Evolutionary conservation across 2,888 invertebrate species (phyloP).

Genomic region (Trypoxylon attenuatum): DNA sequence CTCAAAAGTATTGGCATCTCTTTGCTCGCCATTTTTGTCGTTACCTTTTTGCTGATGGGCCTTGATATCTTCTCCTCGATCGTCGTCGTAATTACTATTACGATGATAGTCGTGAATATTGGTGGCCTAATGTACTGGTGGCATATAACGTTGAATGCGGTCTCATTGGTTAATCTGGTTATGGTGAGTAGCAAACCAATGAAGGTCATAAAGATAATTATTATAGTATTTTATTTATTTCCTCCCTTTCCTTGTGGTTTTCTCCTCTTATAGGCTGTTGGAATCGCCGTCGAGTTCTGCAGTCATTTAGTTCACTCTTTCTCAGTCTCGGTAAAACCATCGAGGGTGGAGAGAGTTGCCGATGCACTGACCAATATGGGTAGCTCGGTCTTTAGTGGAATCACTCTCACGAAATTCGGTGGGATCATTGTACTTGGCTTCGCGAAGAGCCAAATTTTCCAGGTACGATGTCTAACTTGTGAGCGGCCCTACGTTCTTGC

Average conservation of each 20-base stretch:
- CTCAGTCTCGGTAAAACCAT: conserved; percentile 84
- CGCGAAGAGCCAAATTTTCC: conserved; percentile 98
- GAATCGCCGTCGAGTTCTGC: conserved; percentile 98
- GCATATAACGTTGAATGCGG: conserved; percentile 96
- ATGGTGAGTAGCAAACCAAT: conserved; percentile 80
- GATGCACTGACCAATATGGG: conserved; percentile 94
- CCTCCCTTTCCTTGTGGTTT: not conserved
- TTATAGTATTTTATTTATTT: not conserved
- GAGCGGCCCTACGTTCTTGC: no score
- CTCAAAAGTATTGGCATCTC: conserved; percentile 91
- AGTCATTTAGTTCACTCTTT: conserved; percentile 97
- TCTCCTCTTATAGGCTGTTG: conserved; percentile 84
- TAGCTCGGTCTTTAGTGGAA: conserved; percentile 94
- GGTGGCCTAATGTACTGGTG: conserved; percentile 98
- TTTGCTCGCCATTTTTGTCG: conserved; percentile 93
- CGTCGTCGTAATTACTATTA: conserved; percentile 92
- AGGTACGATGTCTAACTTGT: no score
- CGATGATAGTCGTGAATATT: conserved; percentile 94
- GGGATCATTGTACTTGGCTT: conserved; percentile 97
- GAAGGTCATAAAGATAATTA: not conserved
- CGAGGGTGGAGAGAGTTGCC: conserved; percentile 85
- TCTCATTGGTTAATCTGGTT: conserved; percentile 96
- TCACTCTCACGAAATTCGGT: conserved; percentile 97
- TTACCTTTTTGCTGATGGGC: conserved; percentile 94
- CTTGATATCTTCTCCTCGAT: conserved; percentile 93